phyloP scores from a whole-genome alignment of 2,113 vertebrate genomes.

The Calyptommatus sinebrachiatus region DNA sequence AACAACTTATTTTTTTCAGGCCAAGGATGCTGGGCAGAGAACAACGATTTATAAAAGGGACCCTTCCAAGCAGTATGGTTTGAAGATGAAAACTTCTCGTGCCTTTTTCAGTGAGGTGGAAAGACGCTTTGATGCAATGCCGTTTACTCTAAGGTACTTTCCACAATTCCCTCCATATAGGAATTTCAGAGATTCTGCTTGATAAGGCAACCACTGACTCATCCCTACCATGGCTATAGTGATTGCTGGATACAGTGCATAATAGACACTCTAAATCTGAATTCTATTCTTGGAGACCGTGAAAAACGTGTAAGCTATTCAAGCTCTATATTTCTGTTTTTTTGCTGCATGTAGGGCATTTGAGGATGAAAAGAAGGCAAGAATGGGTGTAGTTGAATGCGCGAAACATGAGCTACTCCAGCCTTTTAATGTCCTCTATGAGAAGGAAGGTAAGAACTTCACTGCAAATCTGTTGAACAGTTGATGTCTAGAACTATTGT shows the following conservation, averaged over 20 bases:
- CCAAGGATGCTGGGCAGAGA: conserved; percentile 92
- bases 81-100: conserved; percentile 98
- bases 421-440: conserved; percentile 93
- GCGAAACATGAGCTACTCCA: conserved; percentile 96
- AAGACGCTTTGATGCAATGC: conserved; percentile 93
- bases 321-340: not conserved
- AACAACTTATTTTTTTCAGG: conserved; percentile 65
- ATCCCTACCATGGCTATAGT: fast-evolving
- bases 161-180: not conserved
- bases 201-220: fast-evolving
- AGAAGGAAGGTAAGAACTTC: conserved; percentile 89
- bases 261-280: not conserved
- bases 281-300: not conserved
- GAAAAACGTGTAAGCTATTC: not conserved
- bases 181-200: fast-evolving
- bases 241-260: not conserved
- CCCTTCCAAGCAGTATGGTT: conserved; percentile 92
- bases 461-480: not conserved
- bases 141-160: conserved; percentile 90
- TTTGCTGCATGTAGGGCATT: conserved; percentile 79
- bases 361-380: conserved; percentile 94
- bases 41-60: conserved; percentile 97
- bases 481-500: not conserved
- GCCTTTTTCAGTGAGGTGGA: conserved; percentile 97
- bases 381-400: conserved; percentile 94